phyloP scores from a whole-genome alignment of 2,888 invertebrate genomes.

The Brenthis ino region DNA sequence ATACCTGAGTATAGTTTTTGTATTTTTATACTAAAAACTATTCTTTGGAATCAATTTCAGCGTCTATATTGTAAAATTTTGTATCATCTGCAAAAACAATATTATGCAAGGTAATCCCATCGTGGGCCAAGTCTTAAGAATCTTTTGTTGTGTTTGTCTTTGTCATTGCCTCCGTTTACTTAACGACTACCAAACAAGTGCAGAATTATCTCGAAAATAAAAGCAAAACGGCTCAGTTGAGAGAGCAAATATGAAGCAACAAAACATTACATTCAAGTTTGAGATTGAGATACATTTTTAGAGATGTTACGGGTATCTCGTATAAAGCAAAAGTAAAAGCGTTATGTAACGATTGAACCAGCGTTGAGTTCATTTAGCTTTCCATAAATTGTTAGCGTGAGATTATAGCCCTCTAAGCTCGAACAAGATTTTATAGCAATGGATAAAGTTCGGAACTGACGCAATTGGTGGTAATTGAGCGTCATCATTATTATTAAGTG shows the following conservation, averaged over 20 bases:
- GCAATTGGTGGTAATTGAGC: constrained; percentile 28
- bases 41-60: constrained; percentile 67
- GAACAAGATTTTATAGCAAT: constrained; percentile 33
- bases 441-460: constrained; percentile 32
- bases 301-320: constrained; percentile 26
- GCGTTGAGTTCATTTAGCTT: constrained; percentile 34
- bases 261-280: constrained; percentile 9
- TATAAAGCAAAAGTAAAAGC: constrained; percentile 26
- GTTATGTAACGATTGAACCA: constrained; percentile 25
- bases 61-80: constrained; percentile 58
- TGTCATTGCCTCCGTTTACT: constrained; percentile 18
- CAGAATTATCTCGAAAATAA: constrained; percentile 20
- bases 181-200: constrained; percentile 24
- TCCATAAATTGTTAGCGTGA: constrained; percentile 39
- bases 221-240: constrained; percentile 26
- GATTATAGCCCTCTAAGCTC: constrained; percentile 32
- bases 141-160: constrained; percentile 37
- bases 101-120: constrained; percentile 57
- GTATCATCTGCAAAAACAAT: constrained; percentile 53
- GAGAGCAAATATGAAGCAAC: constrained; percentile 15
- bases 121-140: constrained; percentile 34
- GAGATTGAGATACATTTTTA: constrained; percentile 29
- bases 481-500: constrained; percentile 21
- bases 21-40: constrained; percentile 49
- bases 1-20: constrained; percentile 27